phyloP scores from a whole-genome alignment of 2,113 vertebrate genomes.

The Tachuris rubrigastra region DNA sequence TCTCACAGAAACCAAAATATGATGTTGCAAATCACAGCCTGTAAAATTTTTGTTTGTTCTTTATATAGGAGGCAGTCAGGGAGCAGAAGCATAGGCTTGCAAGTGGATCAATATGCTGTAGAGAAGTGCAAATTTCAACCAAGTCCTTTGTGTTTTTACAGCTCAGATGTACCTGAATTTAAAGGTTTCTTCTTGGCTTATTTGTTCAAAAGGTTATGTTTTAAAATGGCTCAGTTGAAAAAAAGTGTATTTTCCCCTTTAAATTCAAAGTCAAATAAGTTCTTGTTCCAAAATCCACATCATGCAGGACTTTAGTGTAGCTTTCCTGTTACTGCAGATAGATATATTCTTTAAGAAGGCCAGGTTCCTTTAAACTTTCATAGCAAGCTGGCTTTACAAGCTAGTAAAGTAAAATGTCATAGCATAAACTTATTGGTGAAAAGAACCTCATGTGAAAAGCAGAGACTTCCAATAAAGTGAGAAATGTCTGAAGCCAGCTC shows the following conservation, averaged over 20 bases:
- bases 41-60: not conserved
- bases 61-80: not conserved
- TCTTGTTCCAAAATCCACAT: not conserved
- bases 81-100: not conserved
- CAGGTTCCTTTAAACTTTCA: not conserved
- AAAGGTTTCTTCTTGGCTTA: not conserved
- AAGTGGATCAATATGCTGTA: not conserved
- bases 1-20: not conserved
- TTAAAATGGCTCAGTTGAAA: not conserved
- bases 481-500: slow-evolving; percentile 18
- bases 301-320: not conserved
- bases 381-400: not conserved
- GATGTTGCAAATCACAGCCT: not conserved
- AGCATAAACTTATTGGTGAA: slow-evolving; percentile 8
- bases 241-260: not conserved
- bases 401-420: not conserved
- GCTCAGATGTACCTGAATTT: not conserved
- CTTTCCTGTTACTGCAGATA: not conserved
- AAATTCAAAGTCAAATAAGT: not conserved
- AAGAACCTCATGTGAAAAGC: not conserved
- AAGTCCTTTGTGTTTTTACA: not conserved
- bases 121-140: not conserved
- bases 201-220: not conserved
- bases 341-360: not conserved
- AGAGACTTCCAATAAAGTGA: not conserved